Evolutionary conservation across 1,140 invertebrate genomes (phyloP), one percentile per base, ranked within the genome.

Genomic region (Drosophila paulistorum): DNA sequence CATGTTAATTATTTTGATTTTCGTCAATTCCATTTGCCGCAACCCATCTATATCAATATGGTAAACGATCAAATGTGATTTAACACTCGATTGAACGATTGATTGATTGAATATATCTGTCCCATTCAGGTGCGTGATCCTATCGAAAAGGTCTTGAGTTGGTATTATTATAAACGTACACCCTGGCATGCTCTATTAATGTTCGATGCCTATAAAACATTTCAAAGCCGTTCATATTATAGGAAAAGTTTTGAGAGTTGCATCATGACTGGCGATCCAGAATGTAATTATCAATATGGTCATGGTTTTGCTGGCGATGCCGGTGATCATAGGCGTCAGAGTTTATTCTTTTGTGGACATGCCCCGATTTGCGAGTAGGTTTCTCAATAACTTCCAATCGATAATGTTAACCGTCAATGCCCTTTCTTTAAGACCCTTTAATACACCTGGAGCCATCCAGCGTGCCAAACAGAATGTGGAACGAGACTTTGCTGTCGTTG

Each of bases 181-280:
- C 96, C 96, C 3, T 97, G 96, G 96, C 75, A 42, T 26, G 79
- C 74, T 0, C 26, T 82, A n/a, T 66, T 68, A 54, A 70, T 66
- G 63, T 85, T 58, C 17, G 11, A 74, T 23, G 94, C 95, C 78
- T 96, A 96, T 0, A 96, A 97, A 54, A 96, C 95, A 35, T 92
- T 97, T 51, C 95, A 96, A 6, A 96, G 96, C 92, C 95, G 96
- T 9, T 94, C 35, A 94, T 97, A 96, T 96, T 92, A 97, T 6
- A 96, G 96, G 90, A 97, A 97, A 94, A 97, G 91, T 97, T 82
- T 97, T 90, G 96, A 97, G 89, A 95, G 96, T 0, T 98, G 97
- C 81, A 97, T 98, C 11, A 87, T 96, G 57, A 94, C 94, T 35
- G 94, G 95, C 0, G 96, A 97, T 92, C 93, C 95, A n/a, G 97